phyloP scores from a whole-genome alignment of 2,797 vertebrate species.

The Gallinago nigripennis region DNA sequence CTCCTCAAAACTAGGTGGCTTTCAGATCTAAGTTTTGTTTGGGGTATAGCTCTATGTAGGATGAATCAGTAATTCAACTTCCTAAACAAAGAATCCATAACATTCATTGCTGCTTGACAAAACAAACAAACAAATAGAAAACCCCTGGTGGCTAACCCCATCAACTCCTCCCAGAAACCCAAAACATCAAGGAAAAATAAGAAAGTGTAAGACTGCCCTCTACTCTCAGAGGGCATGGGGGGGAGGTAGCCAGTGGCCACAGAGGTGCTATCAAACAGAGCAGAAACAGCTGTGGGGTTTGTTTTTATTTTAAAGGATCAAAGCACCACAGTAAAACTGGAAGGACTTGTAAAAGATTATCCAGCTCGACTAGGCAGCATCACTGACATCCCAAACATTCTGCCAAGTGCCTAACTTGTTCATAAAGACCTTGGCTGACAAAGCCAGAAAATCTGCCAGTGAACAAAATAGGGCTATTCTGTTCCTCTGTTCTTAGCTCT shows the following conservation, averaged over 20 bases:
- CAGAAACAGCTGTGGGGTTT: background rate
- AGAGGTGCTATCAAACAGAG: background rate
- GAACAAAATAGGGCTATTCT: background rate
- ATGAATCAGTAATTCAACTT: background rate
- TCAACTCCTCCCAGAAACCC: background rate
- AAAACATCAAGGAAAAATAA: background rate
- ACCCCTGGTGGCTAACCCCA: background rate
- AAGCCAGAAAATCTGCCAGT: accelerated
- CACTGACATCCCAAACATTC: background rate
- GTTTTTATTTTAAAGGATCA: background rate
- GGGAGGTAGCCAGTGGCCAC: background rate
- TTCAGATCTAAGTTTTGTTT: background rate
- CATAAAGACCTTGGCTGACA: background rate
- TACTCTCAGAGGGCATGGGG: background rate
- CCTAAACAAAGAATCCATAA: background rate
- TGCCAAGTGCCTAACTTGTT: background rate
- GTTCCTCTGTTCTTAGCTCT: background rate
- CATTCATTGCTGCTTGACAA: background rate
- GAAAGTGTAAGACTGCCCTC: background rate
- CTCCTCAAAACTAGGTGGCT: background rate
- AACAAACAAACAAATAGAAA: background rate
- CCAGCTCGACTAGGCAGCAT: background rate
- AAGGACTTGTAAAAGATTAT: background rate
- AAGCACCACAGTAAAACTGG: background rate
- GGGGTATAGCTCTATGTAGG: background rate